A percentile compares a stretch with the other conserved stretches of the same genome.
Evolutionary conservation across 2,888 invertebrate species (phyloP).

Genomic region (Didymodactylos carnosus): DNA sequence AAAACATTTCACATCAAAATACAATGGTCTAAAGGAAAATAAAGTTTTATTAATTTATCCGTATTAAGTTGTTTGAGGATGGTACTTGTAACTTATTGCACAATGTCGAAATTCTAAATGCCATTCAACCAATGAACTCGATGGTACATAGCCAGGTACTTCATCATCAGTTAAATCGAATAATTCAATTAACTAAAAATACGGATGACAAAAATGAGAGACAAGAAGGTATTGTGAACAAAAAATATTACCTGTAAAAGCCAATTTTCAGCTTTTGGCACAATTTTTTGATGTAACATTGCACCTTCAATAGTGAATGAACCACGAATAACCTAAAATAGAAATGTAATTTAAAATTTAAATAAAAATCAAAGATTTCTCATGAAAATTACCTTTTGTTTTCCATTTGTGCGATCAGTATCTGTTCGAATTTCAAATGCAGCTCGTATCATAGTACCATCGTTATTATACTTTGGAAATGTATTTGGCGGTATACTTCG

Average conservation of each 20-base stretch:
- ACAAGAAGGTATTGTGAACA: not conserved
- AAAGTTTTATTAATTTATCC: slow-evolving; percentile 3
- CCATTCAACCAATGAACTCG: not conserved
- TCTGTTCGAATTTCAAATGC: not conserved
- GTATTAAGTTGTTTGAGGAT: not conserved
- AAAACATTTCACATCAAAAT: slow-evolving; percentile 54
- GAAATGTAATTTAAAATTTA: no score
- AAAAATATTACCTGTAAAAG: slow-evolving; percentile 25
- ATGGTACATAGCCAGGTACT: slow-evolving; percentile 46
- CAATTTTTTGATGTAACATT: slow-evolving; percentile 24
- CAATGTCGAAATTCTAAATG: slow-evolving; percentile 49
- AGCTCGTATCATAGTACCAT: not conserved
- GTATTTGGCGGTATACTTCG: not conserved
- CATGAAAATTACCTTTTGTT: not conserved
- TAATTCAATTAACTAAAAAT: slow-evolving; percentile 50
- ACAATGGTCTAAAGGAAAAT: slow-evolving; percentile 51
- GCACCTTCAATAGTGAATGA: slow-evolving; percentile 21
- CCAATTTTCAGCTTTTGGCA: slow-evolving; percentile 23
- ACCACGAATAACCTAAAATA: no score
- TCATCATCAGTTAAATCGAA: slow-evolving; percentile 71
- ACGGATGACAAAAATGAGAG: slow-evolving; percentile 1
- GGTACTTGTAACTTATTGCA: slow-evolving; percentile 70
- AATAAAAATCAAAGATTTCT: no score
- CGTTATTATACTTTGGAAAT: not conserved
- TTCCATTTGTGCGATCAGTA: not conserved